Conservation (phyloP, 2,888 invertebrate species). For the Papilio elwesi region DNA sequence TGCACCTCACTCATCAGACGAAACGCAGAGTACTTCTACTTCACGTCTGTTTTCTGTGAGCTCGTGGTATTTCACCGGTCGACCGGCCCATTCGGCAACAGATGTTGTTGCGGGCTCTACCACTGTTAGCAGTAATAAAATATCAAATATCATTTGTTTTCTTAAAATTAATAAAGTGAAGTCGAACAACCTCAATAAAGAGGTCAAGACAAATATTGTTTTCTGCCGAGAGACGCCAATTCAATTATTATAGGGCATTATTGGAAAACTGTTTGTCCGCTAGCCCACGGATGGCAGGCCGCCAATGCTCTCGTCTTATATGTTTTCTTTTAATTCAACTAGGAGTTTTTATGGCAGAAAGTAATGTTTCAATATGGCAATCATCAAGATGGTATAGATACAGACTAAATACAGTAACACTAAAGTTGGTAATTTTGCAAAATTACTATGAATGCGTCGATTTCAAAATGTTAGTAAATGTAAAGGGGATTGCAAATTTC, state of each 20-base stretch:
- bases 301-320: conserved; percentile 51
- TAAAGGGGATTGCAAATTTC: too few relatives aligned
- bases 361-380: not conserved
- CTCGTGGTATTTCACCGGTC: too few relatives aligned
- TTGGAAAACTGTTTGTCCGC: conserved; percentile 66
- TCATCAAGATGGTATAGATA: not conserved
- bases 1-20: too few relatives aligned
- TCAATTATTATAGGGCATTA: conserved; percentile 50
- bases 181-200: conserved; percentile 7
- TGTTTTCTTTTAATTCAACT: not conserved
- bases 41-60: too few relatives aligned
- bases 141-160: not conserved
- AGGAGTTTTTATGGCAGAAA: not conserved
- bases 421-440: too few relatives aligned
- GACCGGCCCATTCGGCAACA: too few relatives aligned
- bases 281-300: conserved; percentile 52
- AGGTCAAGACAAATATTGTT: conserved; percentile 28
- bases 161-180: not conserved
- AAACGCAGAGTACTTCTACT: too few relatives aligned
- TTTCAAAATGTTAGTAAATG: too few relatives aligned
- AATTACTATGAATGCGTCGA: too few relatives aligned
- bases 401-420: too few relatives aligned
- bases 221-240: conserved; percentile 2
- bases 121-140: too few relatives aligned
- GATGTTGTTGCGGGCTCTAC: too few relatives aligned